These are phyloP conservation scores for Calypte anna DNA, from an alignment of 2,113 vertebrate genomes.

Conservation along the genomic window DNA sequence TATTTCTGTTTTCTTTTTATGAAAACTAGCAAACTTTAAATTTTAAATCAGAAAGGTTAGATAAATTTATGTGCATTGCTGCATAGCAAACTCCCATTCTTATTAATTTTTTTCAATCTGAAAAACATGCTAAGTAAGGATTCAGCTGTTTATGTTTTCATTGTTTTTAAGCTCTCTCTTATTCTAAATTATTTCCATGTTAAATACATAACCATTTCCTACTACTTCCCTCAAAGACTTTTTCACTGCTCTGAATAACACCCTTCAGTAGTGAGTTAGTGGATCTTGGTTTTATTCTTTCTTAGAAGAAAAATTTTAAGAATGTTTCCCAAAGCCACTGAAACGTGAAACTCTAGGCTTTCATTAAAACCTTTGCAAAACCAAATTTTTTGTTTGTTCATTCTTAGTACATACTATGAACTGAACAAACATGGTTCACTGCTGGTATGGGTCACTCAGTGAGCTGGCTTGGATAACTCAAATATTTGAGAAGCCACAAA, in stretches of 20 bases:
- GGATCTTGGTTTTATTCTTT: not conserved
- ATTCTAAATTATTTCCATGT: not conserved
- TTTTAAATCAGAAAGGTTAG: not conserved
- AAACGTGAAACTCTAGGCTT: slow-evolving; percentile 51
- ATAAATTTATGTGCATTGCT: not conserved
- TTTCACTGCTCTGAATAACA: not conserved
- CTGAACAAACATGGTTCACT: slow-evolving; percentile 1
- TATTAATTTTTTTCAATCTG: not conserved
- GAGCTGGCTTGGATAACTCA: slow-evolving; percentile 49
- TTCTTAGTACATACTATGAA: not conserved
- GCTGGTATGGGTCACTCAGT: slow-evolving; percentile 29
- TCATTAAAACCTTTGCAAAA: slow-evolving; percentile 26
- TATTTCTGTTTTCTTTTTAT: not conserved
- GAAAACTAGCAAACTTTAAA: not conserved
- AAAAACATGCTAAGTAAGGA: not conserved
- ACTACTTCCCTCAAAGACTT: not conserved
- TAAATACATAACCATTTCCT: not conserved
- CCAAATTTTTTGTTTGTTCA: not conserved
- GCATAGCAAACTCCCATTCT: not conserved
- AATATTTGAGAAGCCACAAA: slow-evolving; percentile 55
- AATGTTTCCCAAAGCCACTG: slow-evolving; percentile 8
- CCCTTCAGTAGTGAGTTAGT: not conserved
- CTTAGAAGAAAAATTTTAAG: not conserved
- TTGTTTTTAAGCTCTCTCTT: not conserved
- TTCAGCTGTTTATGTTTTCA: not conserved